phyloP scores from a whole-genome alignment of 64 coral and sea anemone genomes.

The Acropora yongei region DNA sequence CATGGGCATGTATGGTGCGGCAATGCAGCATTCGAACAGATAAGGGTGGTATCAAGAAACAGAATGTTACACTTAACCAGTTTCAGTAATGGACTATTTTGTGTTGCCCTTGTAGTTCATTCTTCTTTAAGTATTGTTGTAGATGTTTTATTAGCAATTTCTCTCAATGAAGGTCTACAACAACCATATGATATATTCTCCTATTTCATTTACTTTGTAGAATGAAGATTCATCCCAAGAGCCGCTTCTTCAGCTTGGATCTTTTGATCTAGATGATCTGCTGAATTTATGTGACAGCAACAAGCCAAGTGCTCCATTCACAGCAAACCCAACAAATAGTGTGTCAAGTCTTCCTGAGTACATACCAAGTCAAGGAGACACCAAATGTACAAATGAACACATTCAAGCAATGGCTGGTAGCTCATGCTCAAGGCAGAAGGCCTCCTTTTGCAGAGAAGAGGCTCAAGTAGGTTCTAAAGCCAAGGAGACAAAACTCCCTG shows the following conservation, averaged over 20 bases:
- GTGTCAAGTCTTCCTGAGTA: too few relatives aligned
- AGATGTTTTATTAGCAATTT: too few relatives aligned
- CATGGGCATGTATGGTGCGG: too few relatives aligned
- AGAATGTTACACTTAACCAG: too few relatives aligned
- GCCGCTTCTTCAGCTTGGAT: neutral
- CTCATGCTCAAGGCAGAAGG: neutral
- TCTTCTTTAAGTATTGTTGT: too few relatives aligned
- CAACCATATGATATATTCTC: too few relatives aligned
- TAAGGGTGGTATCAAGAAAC: too few relatives aligned
- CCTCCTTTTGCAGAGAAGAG: neutral
- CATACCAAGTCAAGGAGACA: neutral
- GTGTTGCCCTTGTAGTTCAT: too few relatives aligned
- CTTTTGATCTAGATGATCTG: neutral
- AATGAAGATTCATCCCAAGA: neutral
- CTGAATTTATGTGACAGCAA: neutral
- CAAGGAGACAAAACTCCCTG: neutral
- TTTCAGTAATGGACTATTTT: too few relatives aligned
- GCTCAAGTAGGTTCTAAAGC: neutral
- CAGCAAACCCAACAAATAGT: neutral
- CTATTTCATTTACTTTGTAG: too few relatives aligned
- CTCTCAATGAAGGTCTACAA: too few relatives aligned
- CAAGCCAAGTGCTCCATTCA: neutral
- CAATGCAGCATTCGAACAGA: too few relatives aligned
- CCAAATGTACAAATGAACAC: neutral
- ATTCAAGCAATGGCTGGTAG: neutral